Base-by-base conservation (phyloP, 2,113 vertebrate genomes). In the Mohoua ochrocephala region DNA sequence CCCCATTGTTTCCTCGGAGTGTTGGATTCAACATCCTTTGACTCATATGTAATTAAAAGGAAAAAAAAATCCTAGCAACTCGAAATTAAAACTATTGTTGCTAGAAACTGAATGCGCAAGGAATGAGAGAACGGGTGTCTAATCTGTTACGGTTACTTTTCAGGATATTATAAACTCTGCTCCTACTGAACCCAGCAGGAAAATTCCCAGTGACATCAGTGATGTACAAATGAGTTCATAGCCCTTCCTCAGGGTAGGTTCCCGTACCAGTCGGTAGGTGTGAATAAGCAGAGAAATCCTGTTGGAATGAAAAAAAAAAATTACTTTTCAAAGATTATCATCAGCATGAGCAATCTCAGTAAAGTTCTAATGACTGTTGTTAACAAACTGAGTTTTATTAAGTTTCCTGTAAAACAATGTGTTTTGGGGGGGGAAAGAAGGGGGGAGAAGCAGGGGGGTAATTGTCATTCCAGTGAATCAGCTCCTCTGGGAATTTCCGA, bases 391-490 rank as follows among this genome's bases (percentile, higher is more conserved):
- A n/a, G 59, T 63, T 92, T 84, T 89, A 95, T 93, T 95, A 94
- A 67, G 71, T 91, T 95, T 96, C 96, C 96, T 91, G 95, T 96
- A 97, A 94, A 91, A 96, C 94, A 85, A 83, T 94, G 74, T 93
- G 56, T 74, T 91, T 57, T 16, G 63, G 23, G 60, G 85, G 53
- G 81, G 42, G 19, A 20, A 15, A 14, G 24, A 49, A 21, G 13
- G 59, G 47, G 14, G 28, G 4, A 22, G 11, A 67, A 75, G 69
- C 33, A 75, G 57, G 49, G 19, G 27, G 53, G 15, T 91, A 71
- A 84, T 94, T 93, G 84, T 91, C 95, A 92, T 97, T 76, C 65
- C 76, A 77, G 71, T 97, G 96, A 97, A 95, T 97, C 96, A 97
- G 94, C 90, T 92, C 80, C 77, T 92, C 70, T 93, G 94, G 95